Evolutionary conservation across 2,113 vertebrate genomes (phyloP).

Genomic region (Synchiropus splendidus): DNA sequence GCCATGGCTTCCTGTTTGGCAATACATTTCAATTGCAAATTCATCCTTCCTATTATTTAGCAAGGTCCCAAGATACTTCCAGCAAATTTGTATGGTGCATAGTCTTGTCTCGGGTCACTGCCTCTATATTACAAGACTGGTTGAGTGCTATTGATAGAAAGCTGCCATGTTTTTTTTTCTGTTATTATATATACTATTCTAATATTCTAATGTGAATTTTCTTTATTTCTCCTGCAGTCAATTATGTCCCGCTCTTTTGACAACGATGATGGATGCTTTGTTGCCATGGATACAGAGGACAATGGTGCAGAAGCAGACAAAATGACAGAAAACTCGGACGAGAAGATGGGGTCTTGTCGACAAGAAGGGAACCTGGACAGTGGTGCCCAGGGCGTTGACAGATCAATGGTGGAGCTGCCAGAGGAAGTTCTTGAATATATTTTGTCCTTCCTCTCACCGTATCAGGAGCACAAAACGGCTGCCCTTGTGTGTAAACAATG

Average conservation of each 20-base stretch:
- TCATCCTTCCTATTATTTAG: no score
- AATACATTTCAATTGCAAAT: no score
- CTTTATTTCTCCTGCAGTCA: slow-evolving; percentile 46
- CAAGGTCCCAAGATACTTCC: no score
- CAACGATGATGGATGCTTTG: slow-evolving; percentile 85
- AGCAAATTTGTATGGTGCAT: no score
- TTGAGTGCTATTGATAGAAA: no score
- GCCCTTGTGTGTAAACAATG: slow-evolving; percentile 97
- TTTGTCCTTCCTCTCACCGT: slow-evolving; percentile 92
- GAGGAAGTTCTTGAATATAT: slow-evolving; percentile 97
- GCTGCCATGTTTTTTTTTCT: no score
- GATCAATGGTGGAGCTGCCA: slow-evolving; percentile 84
- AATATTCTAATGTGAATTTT: no score
- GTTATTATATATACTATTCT: no score
- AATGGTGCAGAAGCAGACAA: slow-evolving; percentile 50
- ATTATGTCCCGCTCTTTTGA: slow-evolving; percentile 89
- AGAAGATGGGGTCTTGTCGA: slow-evolving; percentile 37
- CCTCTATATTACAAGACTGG: no score
- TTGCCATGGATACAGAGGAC: slow-evolving; percentile 90
- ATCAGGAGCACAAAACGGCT: slow-evolving; percentile 96
- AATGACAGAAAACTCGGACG: slow-evolving; percentile 66
- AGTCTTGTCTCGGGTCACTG: no score
- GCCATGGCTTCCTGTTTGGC: no score
- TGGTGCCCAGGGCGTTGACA: slow-evolving; percentile 41
- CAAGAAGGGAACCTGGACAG: slow-evolving; percentile 52